Conservation (phyloP, 1,140 invertebrate genomes). For the Zelostemma sp. region DNA sequence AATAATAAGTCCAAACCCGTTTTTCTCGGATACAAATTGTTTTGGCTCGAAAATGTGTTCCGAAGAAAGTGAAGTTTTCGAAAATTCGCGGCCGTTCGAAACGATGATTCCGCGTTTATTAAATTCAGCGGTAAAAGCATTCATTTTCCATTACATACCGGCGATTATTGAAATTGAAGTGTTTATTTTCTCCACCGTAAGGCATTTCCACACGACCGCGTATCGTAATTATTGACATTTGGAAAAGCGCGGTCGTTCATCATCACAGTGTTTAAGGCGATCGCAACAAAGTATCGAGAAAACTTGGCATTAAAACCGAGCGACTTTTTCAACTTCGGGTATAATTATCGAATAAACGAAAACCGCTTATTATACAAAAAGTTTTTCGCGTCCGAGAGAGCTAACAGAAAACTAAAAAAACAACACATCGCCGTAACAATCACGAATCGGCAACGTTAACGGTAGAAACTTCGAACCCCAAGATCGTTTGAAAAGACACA, state of each 20-base stretch:
- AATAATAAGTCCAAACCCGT: too few relatives aligned
- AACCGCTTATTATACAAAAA: too few relatives aligned
- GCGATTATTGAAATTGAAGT: slow-evolving; percentile 32
- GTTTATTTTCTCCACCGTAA: slow-evolving; percentile 20
- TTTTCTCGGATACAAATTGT: background rate
- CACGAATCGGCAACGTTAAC: background rate
- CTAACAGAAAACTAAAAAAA: too few relatives aligned
- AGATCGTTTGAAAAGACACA: background rate
- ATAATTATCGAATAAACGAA: too few relatives aligned
- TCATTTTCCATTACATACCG: slow-evolving; percentile 34
- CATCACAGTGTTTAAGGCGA: background rate
- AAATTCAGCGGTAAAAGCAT: slow-evolving; percentile 12
- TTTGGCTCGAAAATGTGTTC: background rate
- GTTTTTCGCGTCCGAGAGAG: too few relatives aligned
- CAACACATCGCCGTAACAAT: too few relatives aligned
- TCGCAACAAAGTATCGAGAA: background rate
- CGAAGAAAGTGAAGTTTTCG: slow-evolving; percentile 3
- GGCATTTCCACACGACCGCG: slow-evolving; percentile 32
- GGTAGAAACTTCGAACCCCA: background rate
- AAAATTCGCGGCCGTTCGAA: background rate
- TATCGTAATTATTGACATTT: slow-evolving; percentile 19
- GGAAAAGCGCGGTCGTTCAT: slow-evolving; percentile 20
- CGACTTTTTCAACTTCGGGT: too few relatives aligned
- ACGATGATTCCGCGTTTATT: background rate
- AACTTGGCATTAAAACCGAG: too few relatives aligned